Evolutionary conservation across 2,888 invertebrate species (phyloP), one percentile per base, ranked within the genome.

Genomic region (Thereva unica): DNA sequence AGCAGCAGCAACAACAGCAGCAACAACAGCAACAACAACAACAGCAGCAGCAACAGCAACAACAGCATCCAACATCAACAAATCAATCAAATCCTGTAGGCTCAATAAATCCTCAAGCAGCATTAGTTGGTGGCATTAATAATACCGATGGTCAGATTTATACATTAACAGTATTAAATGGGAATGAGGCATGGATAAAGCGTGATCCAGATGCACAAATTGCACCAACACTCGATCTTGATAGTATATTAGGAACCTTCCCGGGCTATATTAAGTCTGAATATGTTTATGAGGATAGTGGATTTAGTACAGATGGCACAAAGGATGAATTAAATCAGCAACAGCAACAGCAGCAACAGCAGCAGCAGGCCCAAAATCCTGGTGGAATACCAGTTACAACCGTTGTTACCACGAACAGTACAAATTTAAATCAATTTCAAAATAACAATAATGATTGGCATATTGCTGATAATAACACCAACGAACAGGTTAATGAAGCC

Each of bases 381-480:
- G 74, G 53, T 54, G 54, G 42, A 8, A 44, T 71, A 68, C 71
- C 70, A 73, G 72, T 75, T 68, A 72, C 73, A 49, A 75, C 77
- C 23, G 78, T 69, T 50, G 69, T 68, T 61, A 71, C 71, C 59
- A 71, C 76, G 66, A 69, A 67, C 65, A 76, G 74, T 52, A 77
- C 78, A 83, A 84, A 85, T 84, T 84, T 80, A 85, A 86, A 78
- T n/a, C 80, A 79, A 67, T 80, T 80, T 67, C 80, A 80, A 77
- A 87, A 90, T 75, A 91, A 91, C 77, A 91, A 91, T 78, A 91
- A 92, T 79, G 91, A 92, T 78, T 91, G 91, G 89, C 90, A 90
- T 77, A 84, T 89, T 77, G 88, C 89, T 66, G 88, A 91, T 77
- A 88, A 90, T 79, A 91, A 89, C 75, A 80, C 82, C 38, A 83